Percentiles rank a stretch among this genome's conserved stretches.
These are phyloP conservation scores for Patella pellucida DNA, from an alignment of 2,888 invertebrate genomes.

Conservation along the genomic window DNA sequence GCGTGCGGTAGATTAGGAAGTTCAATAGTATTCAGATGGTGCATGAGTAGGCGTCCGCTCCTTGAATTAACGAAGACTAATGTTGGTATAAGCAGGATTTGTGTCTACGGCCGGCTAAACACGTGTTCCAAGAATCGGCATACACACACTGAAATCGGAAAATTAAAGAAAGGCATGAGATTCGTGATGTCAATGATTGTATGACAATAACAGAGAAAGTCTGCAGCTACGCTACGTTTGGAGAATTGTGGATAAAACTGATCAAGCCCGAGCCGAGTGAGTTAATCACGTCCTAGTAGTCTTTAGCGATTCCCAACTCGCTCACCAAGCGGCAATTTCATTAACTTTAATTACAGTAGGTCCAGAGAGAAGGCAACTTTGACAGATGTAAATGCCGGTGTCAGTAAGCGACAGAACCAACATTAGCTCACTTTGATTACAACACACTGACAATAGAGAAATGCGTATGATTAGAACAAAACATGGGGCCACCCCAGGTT, in stretches of 20 bases:
- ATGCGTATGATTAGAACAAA: neutral
- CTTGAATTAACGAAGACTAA: slow-evolving; percentile 11
- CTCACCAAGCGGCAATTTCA: slow-evolving; percentile 12
- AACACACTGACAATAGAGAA: slow-evolving; percentile 5
- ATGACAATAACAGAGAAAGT: slow-evolving; percentile 5
- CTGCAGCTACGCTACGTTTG: neutral
- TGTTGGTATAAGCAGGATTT: slow-evolving; percentile 7
- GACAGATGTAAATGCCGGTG: slow-evolving; percentile 11
- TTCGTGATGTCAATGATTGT: slow-evolving; percentile 8
- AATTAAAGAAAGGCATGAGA: slow-evolving; percentile 11
- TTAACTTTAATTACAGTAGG: slow-evolving; percentile 11
- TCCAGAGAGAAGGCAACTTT: slow-evolving; percentile 10
- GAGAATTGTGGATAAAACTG: slow-evolving; percentile 11
- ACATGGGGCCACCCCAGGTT: neutral
- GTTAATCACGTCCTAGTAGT: slow-evolving; percentile 10
- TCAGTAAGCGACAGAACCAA: neutral
- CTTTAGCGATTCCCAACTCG: slow-evolving; percentile 9
- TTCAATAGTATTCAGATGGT: slow-evolving; percentile 4
- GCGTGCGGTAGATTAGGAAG: slow-evolving; percentile 10
- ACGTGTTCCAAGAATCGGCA: slow-evolving; percentile 5
- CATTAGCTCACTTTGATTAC: slow-evolving; percentile 4
- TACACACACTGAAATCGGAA: slow-evolving; percentile 6
- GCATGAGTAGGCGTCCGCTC: slow-evolving; percentile 12
- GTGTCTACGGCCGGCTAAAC: slow-evolving; percentile 3
- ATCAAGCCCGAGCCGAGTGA: neutral